A percentile compares a stretch with the other conserved stretches of the same genome.
Evolutionary conservation across 1,140 invertebrate genomes (phyloP).

Genomic region (Aphidius ervi): DNA sequence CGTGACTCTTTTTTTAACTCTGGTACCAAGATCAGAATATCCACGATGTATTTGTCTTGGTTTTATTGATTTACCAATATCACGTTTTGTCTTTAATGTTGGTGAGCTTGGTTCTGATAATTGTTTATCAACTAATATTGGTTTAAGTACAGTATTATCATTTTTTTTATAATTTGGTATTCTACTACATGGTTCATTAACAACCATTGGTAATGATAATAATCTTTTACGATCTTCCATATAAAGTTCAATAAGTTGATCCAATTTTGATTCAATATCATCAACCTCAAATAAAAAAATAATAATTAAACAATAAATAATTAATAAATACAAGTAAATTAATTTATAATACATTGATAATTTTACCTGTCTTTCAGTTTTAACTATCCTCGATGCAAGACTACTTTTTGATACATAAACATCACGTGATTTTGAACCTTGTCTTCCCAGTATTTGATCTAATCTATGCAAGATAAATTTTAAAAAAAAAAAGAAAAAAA

Average conservation of each 20-base stretch:
- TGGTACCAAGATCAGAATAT: constrained; percentile 74
- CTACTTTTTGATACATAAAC: constrained; percentile 92
- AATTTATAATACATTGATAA: background rate
- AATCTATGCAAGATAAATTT: constrained; percentile 58
- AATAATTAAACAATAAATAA: background rate
- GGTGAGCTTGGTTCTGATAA: constrained; percentile 77
- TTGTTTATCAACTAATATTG: constrained; percentile 69
- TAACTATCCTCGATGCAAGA: constrained; percentile 87
- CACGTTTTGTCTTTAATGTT: constrained; percentile 53
- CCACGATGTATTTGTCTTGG: constrained; percentile 68
- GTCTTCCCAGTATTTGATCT: constrained; percentile 91
- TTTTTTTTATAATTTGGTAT: constrained; percentile 32
- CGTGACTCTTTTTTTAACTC: constrained; percentile 80
- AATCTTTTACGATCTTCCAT: constrained; percentile 79
- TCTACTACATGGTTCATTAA: constrained; percentile 27
- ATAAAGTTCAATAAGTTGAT: constrained; percentile 89
- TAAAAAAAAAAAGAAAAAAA: constrained; percentile 9
- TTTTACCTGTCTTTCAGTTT: constrained; percentile 89
- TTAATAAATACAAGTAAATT: background rate
- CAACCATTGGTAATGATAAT: constrained; percentile 42
- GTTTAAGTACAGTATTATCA: constrained; percentile 50
- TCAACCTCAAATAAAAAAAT: constrained; percentile 66
- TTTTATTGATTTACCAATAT: constrained; percentile 39
- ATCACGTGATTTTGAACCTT: constrained; percentile 88
- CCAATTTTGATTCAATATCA: constrained; percentile 89